A percentile compares a stretch with the other conserved stretches of the same genome.
Conservation (phyloP, 35 echinoderm and acorn worm species). For the Diadema setosum region DNA sequence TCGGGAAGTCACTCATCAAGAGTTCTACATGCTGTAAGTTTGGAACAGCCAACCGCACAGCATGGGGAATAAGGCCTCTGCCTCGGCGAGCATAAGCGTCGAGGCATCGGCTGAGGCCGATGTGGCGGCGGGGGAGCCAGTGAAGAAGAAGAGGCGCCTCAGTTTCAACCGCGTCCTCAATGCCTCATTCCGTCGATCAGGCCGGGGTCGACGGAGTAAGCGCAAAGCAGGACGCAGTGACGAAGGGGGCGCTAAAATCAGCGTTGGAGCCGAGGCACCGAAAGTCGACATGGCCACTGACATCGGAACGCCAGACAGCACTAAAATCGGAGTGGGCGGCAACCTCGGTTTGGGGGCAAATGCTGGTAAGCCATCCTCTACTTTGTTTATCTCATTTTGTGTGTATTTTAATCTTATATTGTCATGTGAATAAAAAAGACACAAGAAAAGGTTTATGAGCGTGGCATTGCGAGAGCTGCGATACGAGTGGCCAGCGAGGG, state of each 20-base stretch:
- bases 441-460: too few species aligned
- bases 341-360: neutral
- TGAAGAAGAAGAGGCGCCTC: constrained; percentile 6
- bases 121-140: constrained; percentile 18
- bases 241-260: neutral
- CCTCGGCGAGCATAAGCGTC: neutral
- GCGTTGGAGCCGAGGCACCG: neutral
- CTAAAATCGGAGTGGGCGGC: neutral
- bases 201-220: constrained; percentile 19
- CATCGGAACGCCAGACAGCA: neutral
- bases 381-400: too few species aligned
- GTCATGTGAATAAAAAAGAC: too few species aligned
- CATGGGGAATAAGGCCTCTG: constrained; percentile 13
- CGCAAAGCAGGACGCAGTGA: neutral
- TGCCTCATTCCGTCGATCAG: constrained; percentile 1
- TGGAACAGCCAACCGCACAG: neutral
- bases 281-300: neutral
- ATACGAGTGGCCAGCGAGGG: too few species aligned
- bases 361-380: neutral
- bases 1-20: neutral
- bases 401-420: too few species aligned
- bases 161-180: constrained; percentile 12
- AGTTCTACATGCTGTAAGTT: constrained; percentile 16
- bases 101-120: constrained; percentile 13
- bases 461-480: too few species aligned